Evolutionary conservation across 2,113 vertebrate species (phyloP).

Genomic region (Rana temporaria): DNA sequence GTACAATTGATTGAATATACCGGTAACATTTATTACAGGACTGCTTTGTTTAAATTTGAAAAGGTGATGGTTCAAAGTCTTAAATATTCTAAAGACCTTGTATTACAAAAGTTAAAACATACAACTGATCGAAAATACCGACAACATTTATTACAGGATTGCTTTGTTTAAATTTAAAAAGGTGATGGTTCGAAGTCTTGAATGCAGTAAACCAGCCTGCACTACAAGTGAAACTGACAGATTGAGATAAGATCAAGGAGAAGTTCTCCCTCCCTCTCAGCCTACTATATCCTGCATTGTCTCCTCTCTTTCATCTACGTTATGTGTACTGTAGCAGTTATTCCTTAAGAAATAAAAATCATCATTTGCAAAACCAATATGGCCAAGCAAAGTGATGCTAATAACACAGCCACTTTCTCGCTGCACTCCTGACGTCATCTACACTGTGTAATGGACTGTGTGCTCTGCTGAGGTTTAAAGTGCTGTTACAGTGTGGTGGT

Average conservation of each 20-base stretch:
- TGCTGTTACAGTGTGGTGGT: slow-evolving; percentile 23
- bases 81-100: too few species aligned
- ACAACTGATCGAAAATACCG: too few species aligned
- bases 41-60: too few species aligned
- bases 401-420: slow-evolving; percentile 5
- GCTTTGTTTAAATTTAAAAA: too few species aligned
- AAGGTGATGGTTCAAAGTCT: too few species aligned
- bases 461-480: neutral
- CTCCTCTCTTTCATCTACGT: too few species aligned
- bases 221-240: slow-evolving; percentile 20
- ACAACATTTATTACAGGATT: too few species aligned
- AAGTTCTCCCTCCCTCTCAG: neutral
- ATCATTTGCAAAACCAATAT: neutral
- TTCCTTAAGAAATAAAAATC: neutral
- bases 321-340: too few species aligned
- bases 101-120: too few species aligned
- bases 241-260: slow-evolving; percentile 10
- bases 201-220: neutral
- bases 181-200: too few species aligned
- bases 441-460: slow-evolving; percentile 10
- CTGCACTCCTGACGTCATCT: slow-evolving; percentile 12
- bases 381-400: slow-evolving; percentile 4
- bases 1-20: too few species aligned
- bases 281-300: neutral
- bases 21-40: too few species aligned